Percentiles rank a stretch among this genome's conserved stretches.
Conservation (phyloP, 2,888 invertebrate genomes). For the Linnaemya tessellans region DNA sequence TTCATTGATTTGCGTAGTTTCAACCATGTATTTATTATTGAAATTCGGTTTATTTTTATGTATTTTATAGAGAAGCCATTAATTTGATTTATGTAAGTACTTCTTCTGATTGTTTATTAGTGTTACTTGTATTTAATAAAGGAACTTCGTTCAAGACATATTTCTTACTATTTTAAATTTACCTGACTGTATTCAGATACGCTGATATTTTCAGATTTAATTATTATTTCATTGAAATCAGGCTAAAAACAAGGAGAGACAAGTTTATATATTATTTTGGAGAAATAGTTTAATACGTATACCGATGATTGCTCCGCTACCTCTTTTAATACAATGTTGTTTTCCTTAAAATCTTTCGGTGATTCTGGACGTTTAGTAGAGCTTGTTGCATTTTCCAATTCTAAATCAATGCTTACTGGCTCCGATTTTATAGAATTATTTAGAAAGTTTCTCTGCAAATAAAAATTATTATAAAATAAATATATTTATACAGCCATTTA, state of each 20-base stretch:
- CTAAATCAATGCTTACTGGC: not conserved
- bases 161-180: not conserved
- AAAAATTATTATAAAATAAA: not conserved
- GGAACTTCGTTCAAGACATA: too few species aligned
- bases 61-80: too few species aligned
- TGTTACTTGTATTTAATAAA: too few species aligned
- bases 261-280: not conserved
- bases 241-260: slow-evolving; percentile 11
- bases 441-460: not conserved
- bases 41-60: too few species aligned
- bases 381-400: not conserved
- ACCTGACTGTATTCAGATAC: slow-evolving; percentile 13
- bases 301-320: not conserved
- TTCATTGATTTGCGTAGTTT: too few species aligned
- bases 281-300: not conserved
- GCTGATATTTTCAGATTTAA: slow-evolving; percentile 28
- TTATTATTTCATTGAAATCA: slow-evolving; percentile 26
- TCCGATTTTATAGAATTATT: not conserved
- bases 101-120: too few species aligned
- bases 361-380: not conserved
- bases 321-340: not conserved
- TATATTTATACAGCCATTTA: too few species aligned
- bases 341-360: not conserved
- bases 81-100: not conserved
- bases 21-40: too few species aligned